These are phyloP conservation scores for Chloroceryle aenea DNA, from an alignment of 2,113 vertebrate genomes.

Conservation along the genomic window DNA sequence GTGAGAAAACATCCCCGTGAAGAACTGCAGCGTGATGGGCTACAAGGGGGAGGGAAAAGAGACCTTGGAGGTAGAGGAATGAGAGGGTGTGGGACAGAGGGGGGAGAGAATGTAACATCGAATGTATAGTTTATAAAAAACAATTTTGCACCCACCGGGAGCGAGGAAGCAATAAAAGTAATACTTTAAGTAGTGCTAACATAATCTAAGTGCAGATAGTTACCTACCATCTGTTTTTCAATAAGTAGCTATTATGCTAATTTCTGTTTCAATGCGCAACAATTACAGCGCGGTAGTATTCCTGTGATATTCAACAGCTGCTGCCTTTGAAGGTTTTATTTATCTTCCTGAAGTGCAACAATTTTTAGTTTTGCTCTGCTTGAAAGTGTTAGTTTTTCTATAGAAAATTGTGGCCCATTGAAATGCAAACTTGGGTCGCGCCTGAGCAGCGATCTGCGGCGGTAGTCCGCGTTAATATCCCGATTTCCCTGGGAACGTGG, in stretches of 20 bases:
- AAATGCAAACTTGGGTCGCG: conserved; percentile 43
- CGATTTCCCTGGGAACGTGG: neutral
- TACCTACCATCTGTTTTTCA: conserved; percentile 57
- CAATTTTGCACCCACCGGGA: neutral
- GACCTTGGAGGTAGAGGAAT: rapidly evolving
- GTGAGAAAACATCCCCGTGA: rapidly evolving
- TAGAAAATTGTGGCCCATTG: neutral
- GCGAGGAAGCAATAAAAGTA: neutral
- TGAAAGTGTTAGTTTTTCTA: conserved; percentile 23
- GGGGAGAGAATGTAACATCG: neutral
- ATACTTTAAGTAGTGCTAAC: neutral
- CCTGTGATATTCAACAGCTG: conserved; percentile 48
- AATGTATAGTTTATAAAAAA: neutral
- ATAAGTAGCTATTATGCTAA: conserved; percentile 50
- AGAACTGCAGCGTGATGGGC: neutral
- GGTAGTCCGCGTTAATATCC: neutral
- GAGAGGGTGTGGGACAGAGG: neutral
- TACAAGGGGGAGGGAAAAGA: rapidly evolving
- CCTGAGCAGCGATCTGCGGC: neutral
- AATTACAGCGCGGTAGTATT: conserved; percentile 9
- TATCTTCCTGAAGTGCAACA: conserved; percentile 47
- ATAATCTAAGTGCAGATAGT: conserved; percentile 11
- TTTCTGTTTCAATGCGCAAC: conserved; percentile 39
- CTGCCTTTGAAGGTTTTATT: conserved; percentile 64
- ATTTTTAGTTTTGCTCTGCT: conserved; percentile 49